phyloP scores from a whole-genome alignment of 2,797 vertebrate genomes.

The Gallinago nigripennis region DNA sequence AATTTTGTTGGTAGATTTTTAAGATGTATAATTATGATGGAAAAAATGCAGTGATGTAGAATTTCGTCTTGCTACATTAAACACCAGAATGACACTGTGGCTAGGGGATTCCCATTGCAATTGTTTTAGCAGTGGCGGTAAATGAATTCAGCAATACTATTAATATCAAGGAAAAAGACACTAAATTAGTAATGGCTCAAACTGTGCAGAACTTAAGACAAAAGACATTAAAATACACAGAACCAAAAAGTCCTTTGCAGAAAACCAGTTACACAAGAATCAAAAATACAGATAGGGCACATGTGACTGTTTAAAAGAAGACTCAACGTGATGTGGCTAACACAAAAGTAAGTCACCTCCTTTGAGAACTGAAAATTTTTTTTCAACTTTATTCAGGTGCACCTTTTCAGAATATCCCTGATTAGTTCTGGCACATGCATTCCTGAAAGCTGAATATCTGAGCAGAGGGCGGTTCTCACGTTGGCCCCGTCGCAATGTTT shows the following conservation, averaged over 20 bases:
- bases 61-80: background rate
- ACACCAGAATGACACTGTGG: background rate
- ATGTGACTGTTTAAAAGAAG: background rate
- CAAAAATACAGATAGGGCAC: background rate
- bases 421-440: background rate
- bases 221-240: background rate
- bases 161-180: background rate
- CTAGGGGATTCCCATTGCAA: background rate
- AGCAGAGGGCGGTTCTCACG: background rate
- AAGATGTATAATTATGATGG: background rate
- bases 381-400: background rate
- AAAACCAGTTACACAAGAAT: background rate
- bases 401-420: background rate
- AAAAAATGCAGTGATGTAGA: background rate
- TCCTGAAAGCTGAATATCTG: background rate
- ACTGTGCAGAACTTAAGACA: background rate
- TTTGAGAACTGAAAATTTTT: background rate
- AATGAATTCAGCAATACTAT: background rate
- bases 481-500: background rate
- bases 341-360: background rate
- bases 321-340: background rate
- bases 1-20: background rate
- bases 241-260: background rate
- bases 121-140: background rate
- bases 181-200: background rate